Evolutionary conservation across 2,113 vertebrate species (phyloP).

Genomic region (Shinisaurus crocodilurus): DNA sequence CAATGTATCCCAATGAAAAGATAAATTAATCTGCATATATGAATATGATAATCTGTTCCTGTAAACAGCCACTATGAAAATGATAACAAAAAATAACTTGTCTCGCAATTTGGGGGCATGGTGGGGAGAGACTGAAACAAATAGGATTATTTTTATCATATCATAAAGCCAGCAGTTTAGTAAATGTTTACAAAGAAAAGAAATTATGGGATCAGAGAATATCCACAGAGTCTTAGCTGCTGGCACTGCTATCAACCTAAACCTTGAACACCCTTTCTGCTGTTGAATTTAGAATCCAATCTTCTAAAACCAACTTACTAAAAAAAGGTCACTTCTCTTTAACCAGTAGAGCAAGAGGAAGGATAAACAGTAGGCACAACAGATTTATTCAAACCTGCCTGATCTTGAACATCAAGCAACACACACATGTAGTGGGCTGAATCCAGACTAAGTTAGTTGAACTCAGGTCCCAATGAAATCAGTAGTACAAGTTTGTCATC

Average conservation of each 20-base stretch:
- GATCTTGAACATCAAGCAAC: conserved; percentile 6
- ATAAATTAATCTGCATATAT: not conserved
- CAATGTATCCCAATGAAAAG: not conserved
- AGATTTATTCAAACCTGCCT: not conserved
- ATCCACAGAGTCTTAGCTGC: not conserved
- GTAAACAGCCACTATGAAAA: not conserved
- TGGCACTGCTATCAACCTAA: not conserved
- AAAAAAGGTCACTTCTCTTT: not conserved
- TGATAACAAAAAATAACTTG: not conserved
- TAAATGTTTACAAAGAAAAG: not conserved
- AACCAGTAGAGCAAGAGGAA: not conserved
- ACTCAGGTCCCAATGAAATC: not conserved
- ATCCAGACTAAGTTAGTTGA: not conserved
- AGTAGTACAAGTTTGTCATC: not conserved
- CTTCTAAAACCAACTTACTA: not conserved
- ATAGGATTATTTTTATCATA: conserved; percentile 1
- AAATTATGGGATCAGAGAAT: not conserved
- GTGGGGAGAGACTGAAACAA: not conserved
- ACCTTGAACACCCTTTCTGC: not conserved
- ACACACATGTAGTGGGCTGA: rapidly evolving
- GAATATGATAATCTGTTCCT: not conserved
- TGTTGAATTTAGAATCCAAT: conserved; percentile 34
- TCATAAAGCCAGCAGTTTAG: not conserved
- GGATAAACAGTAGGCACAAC: not conserved
- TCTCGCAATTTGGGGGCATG: not conserved